Conservation (phyloP, 2,113 vertebrate genomes). For the Pseudorhombus dupliciocellatus region DNA sequence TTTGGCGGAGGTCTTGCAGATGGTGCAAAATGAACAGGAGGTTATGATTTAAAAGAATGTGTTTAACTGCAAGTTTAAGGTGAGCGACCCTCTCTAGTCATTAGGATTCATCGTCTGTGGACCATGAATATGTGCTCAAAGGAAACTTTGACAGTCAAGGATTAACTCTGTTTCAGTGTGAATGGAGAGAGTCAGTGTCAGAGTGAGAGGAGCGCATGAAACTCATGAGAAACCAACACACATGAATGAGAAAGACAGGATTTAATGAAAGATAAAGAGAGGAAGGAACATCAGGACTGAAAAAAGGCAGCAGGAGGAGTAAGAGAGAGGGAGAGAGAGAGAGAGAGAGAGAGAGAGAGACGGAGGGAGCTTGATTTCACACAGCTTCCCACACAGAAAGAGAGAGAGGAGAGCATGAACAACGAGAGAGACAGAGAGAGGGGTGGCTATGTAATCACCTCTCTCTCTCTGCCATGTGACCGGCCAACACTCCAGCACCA, state of each 20-base stretch:
- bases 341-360: conserved; percentile 24
- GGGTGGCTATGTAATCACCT: too few relatives aligned
- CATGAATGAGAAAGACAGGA: neutral
- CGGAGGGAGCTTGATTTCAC: conserved; percentile 52
- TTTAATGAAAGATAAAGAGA: neutral
- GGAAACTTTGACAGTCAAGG: too few relatives aligned
- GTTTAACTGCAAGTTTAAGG: too few relatives aligned
- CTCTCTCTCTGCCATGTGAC: conserved; percentile 74
- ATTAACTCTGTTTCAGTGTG: too few relatives aligned
- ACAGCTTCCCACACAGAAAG: conserved; percentile 60
- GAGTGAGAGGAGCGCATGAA: too few relatives aligned
- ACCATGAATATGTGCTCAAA: too few relatives aligned
- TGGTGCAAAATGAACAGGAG: too few relatives aligned
- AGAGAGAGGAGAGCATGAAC: conserved; percentile 26
- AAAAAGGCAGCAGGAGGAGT: conserved; percentile 5
- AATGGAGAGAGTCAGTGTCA: too few relatives aligned
- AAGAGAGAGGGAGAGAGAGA: neutral
- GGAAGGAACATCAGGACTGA: neutral
- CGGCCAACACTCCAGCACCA: conserved; percentile 46
- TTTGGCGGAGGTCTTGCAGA: too few relatives aligned
- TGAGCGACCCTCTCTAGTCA: too few relatives aligned
- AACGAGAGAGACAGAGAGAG: neutral
- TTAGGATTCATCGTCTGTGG: too few relatives aligned
- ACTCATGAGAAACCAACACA: neutral
- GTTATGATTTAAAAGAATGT: too few relatives aligned